These are phyloP conservation scores for Aphaenogaster rudis DNA, from an alignment of 1,140 invertebrate species.

Conservation along the genomic window DNA sequence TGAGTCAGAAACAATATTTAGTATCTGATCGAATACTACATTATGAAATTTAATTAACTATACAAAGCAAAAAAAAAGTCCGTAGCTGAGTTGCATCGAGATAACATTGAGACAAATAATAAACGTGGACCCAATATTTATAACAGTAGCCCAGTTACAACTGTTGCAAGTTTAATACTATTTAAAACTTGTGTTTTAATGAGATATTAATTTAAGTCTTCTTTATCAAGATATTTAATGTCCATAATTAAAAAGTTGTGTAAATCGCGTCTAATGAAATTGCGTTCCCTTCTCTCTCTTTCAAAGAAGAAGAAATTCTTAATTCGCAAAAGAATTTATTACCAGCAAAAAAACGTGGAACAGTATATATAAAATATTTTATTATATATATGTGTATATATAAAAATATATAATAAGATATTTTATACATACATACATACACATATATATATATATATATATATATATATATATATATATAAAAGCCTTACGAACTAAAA, in stretches of 20 bases:
- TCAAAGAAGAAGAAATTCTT: background rate
- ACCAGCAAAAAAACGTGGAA: background rate
- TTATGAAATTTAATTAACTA: slow-evolving; percentile 11
- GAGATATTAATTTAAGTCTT: slow-evolving; percentile 27
- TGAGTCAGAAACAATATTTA: slow-evolving; percentile 19
- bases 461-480: background rate
- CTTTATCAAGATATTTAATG: slow-evolving; percentile 23
- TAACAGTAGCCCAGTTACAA: background rate
- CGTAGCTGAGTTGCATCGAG: background rate
- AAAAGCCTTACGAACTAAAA: slow-evolving; percentile 12
- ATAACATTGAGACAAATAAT: slow-evolving; percentile 13
- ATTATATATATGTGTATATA: background rate
- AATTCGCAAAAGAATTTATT: slow-evolving; percentile 19
- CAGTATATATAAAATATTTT: background rate
- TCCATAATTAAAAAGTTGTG: slow-evolving; percentile 34
- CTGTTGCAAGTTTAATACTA: background rate
- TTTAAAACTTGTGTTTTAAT: slow-evolving; percentile 27
- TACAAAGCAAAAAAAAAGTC: background rate
- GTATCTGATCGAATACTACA: background rate
- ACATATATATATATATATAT: background rate
- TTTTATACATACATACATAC: background rate
- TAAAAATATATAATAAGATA: background rate
- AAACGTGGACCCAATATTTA: slow-evolving; percentile 5
- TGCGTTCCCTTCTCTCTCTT: background rate
- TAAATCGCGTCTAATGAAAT: slow-evolving; percentile 29